phyloP scores from a whole-genome alignment of 2,797 vertebrate species.

The Novumbra hubbsi region DNA sequence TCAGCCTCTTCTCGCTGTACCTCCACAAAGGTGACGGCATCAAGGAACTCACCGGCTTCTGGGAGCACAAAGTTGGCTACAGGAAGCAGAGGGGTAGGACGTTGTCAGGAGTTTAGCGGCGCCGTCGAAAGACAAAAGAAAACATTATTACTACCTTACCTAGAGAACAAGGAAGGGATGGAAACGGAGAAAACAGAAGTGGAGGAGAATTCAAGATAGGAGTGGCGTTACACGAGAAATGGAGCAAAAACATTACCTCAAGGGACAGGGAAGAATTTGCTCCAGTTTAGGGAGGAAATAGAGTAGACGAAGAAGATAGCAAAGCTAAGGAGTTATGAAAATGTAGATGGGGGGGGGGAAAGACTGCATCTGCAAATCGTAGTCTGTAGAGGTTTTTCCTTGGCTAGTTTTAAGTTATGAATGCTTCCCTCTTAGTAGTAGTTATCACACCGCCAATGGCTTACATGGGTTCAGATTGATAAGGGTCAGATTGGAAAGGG shows the following conservation, averaged over 20 bases:
- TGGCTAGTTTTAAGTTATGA: neutral
- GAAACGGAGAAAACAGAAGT: constrained; percentile 24
- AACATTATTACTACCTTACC: constrained; percentile 60
- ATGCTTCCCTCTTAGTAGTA: neutral
- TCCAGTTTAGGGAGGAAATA: constrained; percentile 40
- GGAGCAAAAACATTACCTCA: constrained; percentile 6
- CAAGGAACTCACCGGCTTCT: constrained; percentile 86
- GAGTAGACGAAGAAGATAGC: constrained; percentile 28
- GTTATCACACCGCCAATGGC: neutral
- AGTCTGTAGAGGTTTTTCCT: neutral
- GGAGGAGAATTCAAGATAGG: constrained; percentile 20
- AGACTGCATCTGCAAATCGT: constrained; percentile 29
- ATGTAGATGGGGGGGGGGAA: constrained; percentile 6
- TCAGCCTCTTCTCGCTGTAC: constrained; percentile 83
- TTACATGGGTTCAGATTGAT: neutral
- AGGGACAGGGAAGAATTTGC: constrained; percentile 53
- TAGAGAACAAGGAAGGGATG: constrained; percentile 20
- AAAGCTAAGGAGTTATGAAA: constrained; percentile 34
- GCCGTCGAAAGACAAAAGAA: constrained; percentile 74
- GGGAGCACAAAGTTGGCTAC: constrained; percentile 90
- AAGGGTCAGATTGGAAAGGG: constrained; percentile 16
- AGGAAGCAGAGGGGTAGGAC: constrained; percentile 44
- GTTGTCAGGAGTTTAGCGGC: constrained; percentile 73
- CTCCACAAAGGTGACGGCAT: constrained; percentile 81
- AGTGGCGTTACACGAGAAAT: constrained; percentile 4